phyloP scores from a whole-genome alignment of 2,888 invertebrate genomes.

The Villa cingulata region DNA sequence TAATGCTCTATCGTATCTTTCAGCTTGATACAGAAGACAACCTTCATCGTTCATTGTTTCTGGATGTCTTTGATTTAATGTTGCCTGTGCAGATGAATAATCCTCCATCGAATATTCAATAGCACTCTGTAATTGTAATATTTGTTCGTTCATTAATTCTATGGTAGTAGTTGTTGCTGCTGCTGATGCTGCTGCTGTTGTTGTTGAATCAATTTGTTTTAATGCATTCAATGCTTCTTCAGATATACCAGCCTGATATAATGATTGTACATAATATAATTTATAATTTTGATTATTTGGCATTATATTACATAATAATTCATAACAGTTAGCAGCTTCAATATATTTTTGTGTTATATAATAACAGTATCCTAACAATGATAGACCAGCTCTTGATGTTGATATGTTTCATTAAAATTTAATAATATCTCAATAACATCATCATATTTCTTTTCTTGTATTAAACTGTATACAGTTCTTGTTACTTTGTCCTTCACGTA shows the following conservation, averaged over 20 bases:
- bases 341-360: conserved; percentile 88
- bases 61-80: conserved; percentile 84
- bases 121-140: conserved; percentile 83
- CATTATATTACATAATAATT: conserved; percentile 72
- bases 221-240: conserved; percentile 83
- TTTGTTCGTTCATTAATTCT: conserved; percentile 48
- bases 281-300: conserved; percentile 84
- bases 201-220: conserved; percentile 45
- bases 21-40: conserved; percentile 87
- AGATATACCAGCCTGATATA: conserved; percentile 91
- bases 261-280: conserved; percentile 84
- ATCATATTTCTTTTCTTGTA: conserved; percentile 77
- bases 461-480: conserved; percentile 87
- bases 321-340: conserved; percentile 90
- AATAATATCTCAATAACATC: conserved; percentile 76
- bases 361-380: conserved; percentile 89
- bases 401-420: conserved; percentile 63
- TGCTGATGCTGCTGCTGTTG: too few relatives aligned
- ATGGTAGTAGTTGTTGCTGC: too few relatives aligned
- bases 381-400: conserved; percentile 82
- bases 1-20: conserved; percentile 77
- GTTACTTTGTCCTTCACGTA: conserved; percentile 84
- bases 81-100: conserved; percentile 73
- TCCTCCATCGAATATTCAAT: conserved; percentile 96
- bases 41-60: conserved; percentile 93